phyloP scores from a whole-genome alignment of 2,113 vertebrate species.

The Hirundichthys speculiger region DNA sequence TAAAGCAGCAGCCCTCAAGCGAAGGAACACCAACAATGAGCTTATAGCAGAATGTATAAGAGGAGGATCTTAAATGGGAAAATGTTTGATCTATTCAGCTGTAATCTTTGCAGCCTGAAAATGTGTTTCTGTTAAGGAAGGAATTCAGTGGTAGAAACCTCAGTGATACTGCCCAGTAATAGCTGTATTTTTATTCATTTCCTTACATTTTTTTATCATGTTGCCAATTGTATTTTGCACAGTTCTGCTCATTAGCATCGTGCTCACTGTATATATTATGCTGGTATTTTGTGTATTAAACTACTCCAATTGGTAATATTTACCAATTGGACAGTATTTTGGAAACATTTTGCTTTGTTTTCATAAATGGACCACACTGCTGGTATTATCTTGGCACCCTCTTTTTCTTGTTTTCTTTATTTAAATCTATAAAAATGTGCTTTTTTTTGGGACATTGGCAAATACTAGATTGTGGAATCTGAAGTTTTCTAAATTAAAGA shows the following conservation, averaged over 20 bases:
- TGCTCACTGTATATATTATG: slow-evolving; percentile 5
- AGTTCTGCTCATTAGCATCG: slow-evolving; percentile 47
- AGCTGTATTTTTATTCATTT: neutral
- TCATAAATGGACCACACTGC: no score
- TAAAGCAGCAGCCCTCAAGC: slow-evolving; percentile 25
- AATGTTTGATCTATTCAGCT: slow-evolving; percentile 30
- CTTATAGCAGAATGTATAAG: slow-evolving; percentile 18
- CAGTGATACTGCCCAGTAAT: slow-evolving; percentile 17
- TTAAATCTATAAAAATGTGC: neutral
- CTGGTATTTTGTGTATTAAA: slow-evolving; percentile 4
- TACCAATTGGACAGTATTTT: no score
- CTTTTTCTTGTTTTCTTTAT: neutral
- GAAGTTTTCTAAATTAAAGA: no score
- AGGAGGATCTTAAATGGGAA: slow-evolving; percentile 11
- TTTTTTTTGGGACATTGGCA: neutral
- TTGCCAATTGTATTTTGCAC: slow-evolving; percentile 25
- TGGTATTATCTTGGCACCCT: no score
- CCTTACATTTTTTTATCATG: slow-evolving; percentile 1
- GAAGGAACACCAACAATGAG: slow-evolving; percentile 26
- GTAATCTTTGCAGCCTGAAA: slow-evolving; percentile 24
- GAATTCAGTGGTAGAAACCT: slow-evolving; percentile 1
- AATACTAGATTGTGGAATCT: no score
- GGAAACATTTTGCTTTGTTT: no score
- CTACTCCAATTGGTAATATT: no score
- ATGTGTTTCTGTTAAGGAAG: slow-evolving; percentile 34